These are phyloP conservation scores for Tetrao urogallus DNA, from an alignment of 2,113 vertebrate species.

Conservation along the genomic window DNA sequence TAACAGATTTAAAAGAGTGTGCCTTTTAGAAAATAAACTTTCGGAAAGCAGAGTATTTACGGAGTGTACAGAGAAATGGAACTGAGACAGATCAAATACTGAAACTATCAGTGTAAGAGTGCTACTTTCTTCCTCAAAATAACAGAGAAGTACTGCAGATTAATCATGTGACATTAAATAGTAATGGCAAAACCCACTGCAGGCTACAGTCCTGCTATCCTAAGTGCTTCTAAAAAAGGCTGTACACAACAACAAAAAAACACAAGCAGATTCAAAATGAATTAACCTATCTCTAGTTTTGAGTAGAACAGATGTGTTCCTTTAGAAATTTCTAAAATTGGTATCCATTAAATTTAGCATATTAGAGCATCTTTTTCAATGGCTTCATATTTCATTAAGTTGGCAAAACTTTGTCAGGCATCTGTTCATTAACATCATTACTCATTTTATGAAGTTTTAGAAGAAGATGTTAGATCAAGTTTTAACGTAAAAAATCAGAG, in stretches of 20 bases:
- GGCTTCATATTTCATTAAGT: too few relatives aligned
- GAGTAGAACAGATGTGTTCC: not conserved
- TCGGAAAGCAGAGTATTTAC: not conserved
- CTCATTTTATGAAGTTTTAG: not conserved
- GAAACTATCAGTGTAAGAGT: not conserved
- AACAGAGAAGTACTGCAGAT: not conserved
- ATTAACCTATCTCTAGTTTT: accelerated
- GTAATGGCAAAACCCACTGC: not conserved
- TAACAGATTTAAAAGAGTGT: not conserved
- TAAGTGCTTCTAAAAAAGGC: not conserved
- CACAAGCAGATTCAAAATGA: not conserved
- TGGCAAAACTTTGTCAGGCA: not conserved
- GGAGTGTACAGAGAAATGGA: not conserved
- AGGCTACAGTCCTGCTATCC: not conserved
- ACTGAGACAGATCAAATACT: not conserved
- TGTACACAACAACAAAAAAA: not conserved
- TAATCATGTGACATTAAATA: accelerated
- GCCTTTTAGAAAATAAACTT: not conserved
- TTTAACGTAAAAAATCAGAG: not conserved
- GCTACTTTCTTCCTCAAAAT: not conserved
- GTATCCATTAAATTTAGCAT: not conserved
- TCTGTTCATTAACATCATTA: not conserved
- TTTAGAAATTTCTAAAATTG: not conserved
- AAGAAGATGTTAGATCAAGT: not conserved
- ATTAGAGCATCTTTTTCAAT: not conserved